These are phyloP conservation scores for Enhydra lutris DNA, from an alignment of 2,113 vertebrate species.

Conservation along the genomic window DNA sequence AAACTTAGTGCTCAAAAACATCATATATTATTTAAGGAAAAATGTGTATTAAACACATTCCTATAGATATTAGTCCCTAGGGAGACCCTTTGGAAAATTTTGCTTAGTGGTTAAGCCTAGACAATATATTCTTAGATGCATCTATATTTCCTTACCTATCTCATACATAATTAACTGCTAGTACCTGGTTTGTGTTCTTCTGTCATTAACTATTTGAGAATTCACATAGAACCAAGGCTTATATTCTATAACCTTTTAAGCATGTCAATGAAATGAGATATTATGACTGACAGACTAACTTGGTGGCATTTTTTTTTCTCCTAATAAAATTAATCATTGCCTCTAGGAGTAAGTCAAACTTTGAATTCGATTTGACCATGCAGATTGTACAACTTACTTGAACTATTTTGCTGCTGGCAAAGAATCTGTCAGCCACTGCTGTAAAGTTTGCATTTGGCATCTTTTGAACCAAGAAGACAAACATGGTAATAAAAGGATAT, in stretches of 20 bases:
- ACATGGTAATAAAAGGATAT: constrained; percentile 53
- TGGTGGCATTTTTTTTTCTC: constrained; percentile 53
- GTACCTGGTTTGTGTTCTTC: neutral
- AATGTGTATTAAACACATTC: neutral
- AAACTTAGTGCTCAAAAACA: constrained; percentile 43
- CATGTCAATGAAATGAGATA: constrained; percentile 60
- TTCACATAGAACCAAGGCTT: constrained; percentile 15
- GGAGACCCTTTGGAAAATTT: constrained; percentile 17
- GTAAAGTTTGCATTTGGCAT: constrained; percentile 79
- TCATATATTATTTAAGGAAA: constrained; percentile 54
- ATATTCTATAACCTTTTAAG: constrained; percentile 52
- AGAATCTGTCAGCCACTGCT: constrained; percentile 71
- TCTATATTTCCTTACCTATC: neutral
- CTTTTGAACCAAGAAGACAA: constrained; percentile 77
- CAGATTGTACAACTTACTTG: constrained; percentile 78
- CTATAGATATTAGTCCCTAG: constrained; percentile 16
- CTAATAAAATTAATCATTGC: constrained; percentile 82
- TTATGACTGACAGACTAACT: constrained; percentile 72
- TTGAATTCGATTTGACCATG: constrained; percentile 79
- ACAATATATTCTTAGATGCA: neutral
- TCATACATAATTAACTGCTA: neutral
- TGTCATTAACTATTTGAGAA: constrained; percentile 23
- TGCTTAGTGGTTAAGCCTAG: constrained; percentile 39
- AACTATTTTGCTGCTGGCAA: constrained; percentile 80
- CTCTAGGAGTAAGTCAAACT: constrained; percentile 75